Evolutionary conservation across 1,140 invertebrate species (phyloP), one percentile per base, ranked within the genome.

Genomic region (Panagrolaimus sp.): DNA sequence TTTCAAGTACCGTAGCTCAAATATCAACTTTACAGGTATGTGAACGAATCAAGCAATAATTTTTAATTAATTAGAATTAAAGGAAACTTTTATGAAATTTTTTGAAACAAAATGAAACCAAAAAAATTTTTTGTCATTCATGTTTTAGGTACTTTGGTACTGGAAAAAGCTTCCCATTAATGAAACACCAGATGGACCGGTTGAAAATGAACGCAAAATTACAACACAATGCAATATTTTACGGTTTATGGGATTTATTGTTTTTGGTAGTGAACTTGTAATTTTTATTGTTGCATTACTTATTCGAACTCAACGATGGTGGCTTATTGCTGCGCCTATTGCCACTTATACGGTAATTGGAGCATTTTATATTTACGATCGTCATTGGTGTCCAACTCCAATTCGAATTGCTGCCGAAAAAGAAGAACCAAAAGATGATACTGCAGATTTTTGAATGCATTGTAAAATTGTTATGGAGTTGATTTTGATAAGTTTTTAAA

Each of bases 1-100:
- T 78, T 68, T 77, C 77, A 13, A 72, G 70, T 14, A 73, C 70
- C 9, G 73, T 78, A 1, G 73, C 72, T 25, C 76, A 72, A 44
- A 44, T 77, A 14, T 74, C 74, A 51, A 70, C 68, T 14, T 44
- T 75, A 9, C 77, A 77, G n/a, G 75, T 78, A 13, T 66, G 64
- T 5, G 74, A 72, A 72, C 75, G 45, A 14, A 9, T 65, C n/a
- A n/a, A n/a, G n/a, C n/a, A n/a, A n/a, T n/a, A n/a, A n/a, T 46
- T 27, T 2, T 61, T 27, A 14, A 16, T 68, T 46, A 16, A 14
- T 14, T 51, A 25, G 2, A 66, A 16, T 61, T 9, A 14, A 14
- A 5, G 31, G 31, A 38, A 4, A 2, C 7, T 38, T 38, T 38
- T 4, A 38, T 7, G 2, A 38, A 38, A 7, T 38, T 38, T 38